Base-by-base conservation (phyloP, 1,140 invertebrate genomes). In the Anastrepha ludens region DNA sequence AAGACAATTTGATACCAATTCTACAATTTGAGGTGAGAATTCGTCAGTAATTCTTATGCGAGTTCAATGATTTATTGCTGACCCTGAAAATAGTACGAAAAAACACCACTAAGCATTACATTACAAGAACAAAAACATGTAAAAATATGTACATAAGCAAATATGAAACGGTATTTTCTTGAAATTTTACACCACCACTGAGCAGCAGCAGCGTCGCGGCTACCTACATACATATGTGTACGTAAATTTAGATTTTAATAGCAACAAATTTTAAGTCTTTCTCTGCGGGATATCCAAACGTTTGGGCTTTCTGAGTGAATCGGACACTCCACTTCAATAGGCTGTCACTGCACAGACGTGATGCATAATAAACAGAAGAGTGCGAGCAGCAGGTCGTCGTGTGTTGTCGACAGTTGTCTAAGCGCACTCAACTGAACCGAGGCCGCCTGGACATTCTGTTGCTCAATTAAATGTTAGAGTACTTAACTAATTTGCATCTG, bases 401-500 rank as follows among this genome's bases (percentile, higher is more conserved):
- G 74, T 55, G 47, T 29, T 50, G 47, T 3, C 74, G 3, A 20
- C 11, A 29, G 47, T 8, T 47, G 44, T 17, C 47, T 55, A 55
- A 6, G 11, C 50, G 50, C 11, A 15, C 74, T 29, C 74, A 81
- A 29, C 74, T 81, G 44, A 81, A 55, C 29, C 47, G 74, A 81
- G 47, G 74, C n/a, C 47, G 74, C 8, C 67, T 41, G 64, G 41
- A 39, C 41, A 55, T 81, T 55, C 67, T 70, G 67, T 15, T 70
- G 47, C 20, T 81, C 74, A 81, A 81, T 81, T 81, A 81, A 81
- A 81, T 81, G 74, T 81, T 81, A 55, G 74, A 81, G 47, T 81
- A 81, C 74, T 81, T 81, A 81, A 81, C 74, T 81, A 81, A 81
- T 81, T 81, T 81, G 74, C 74, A 81, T 81, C 47, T 55, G 74